Base-by-base conservation (phyloP, 1,140 invertebrate species). In the Neodiprion lecontei region DNA sequence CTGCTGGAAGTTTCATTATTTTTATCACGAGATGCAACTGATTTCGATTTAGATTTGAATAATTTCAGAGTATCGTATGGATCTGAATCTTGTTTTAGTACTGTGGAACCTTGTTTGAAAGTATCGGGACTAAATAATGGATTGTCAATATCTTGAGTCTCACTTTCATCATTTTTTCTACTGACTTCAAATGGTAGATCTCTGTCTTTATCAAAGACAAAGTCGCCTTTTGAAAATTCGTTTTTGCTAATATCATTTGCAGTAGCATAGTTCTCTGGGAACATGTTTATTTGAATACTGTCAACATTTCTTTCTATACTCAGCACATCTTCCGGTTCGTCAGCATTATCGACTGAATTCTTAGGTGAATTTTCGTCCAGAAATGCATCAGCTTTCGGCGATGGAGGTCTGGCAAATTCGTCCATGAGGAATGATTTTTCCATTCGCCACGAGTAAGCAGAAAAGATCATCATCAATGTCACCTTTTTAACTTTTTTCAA, bases 391-490 rank as follows among this genome's bases (percentile, higher is more conserved):
- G 88, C 82, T 47, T 84, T 87, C 0, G 86, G 83, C n/a, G 90
- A 89, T 0, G 91, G 91, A 7, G 94, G 91, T 69, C 90, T 89
- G 0, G 95, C 94, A 82, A 93, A 94, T 78, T 95, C 93, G 80
- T 96, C 96, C 87, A 96, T 93, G 28, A 98, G 88, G 85, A 97
- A 98, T 0, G 96, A 95, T 80, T 95, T 94, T 89, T 99, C 97
- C 7, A 98, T 86, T 73, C 95, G 91, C 92, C 95, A 96, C 78
- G 97, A 97, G 83, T 99, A 98, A n/a, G 92, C 91, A 0, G 95
- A 93, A 80, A 96, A 95, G 0, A 97, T 90, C 89, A 98, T 91
- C 76, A 94, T 94, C 23, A 92, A 92, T 0, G 94, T 91, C 0
- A 98, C 94, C 74, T 91, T 91, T 85, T 99, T 99, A 0, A 98